Evolutionary conservation across 1,140 invertebrate species (phyloP), one percentile per base, ranked within the genome.

Genomic region (Pissodes strobi): DNA sequence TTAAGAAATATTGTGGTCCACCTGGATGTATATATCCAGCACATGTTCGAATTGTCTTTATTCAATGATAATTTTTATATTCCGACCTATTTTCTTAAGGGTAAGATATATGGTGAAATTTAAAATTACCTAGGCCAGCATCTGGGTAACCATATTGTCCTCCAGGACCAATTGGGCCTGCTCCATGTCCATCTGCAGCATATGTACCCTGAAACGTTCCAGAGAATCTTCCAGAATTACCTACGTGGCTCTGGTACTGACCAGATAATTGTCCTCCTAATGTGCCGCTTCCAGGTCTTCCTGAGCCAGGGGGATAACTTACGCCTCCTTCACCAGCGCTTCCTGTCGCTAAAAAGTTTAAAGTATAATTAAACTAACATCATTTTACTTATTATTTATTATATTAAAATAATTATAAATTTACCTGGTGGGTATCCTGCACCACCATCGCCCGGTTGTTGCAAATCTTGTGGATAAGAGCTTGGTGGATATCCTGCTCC

Each of bases 161-260:
- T n/a, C n/a, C n/a, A n/a, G 25, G 9, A 27, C 4, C 9, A 41
- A 19, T 30, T 51, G 21, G 12, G 15, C 25, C 30, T 30, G 12
- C 30, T 46, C 25, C 51, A 19, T 2, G 13, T 30, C 22, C 48
- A 23, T 67, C 55, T n/a, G 66, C 19, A 63, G 67, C 60, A 60
- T 74, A 76, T 21, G 67, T 65, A 2, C 74, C 74, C 12, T 71
- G 53, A 69, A 76, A 76, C n/a, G 51, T 60, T 8, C 74, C 74
- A 12, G 70, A 72, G 64, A 76, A 76, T 57, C 59, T 53, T 2
- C 74, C 74, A 19, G 61, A 38, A 30, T 69, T 65, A 17, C 64
- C 67, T 30, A 15, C 46, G 6, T 68, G 30, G 2, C 59, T 53
- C 45, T 69, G 38, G 67, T 74, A 74, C 38, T 66, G 49, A n/a